These are phyloP conservation scores for Ceratosolen fusciceps DNA, from an alignment of 1,140 invertebrate genomes.

Conservation along the genomic window DNA sequence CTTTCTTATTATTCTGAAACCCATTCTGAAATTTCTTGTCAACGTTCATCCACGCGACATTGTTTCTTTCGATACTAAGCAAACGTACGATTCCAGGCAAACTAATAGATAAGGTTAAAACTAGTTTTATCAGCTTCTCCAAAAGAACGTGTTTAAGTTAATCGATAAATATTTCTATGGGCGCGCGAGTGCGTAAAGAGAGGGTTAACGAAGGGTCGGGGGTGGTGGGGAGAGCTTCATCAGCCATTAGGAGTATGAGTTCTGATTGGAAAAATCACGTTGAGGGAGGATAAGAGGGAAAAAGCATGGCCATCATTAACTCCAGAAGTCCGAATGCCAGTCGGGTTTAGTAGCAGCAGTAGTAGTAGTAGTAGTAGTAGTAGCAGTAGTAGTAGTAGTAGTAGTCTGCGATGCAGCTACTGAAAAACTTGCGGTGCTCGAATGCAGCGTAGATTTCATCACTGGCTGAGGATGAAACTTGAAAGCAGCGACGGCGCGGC, in stretches of 20 bases:
- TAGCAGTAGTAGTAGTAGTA: too few species aligned
- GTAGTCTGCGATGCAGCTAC: neutral
- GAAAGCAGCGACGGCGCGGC: neutral
- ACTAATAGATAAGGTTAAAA: neutral
- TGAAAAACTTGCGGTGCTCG: conserved; percentile 2
- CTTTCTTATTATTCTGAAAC: too few species aligned
- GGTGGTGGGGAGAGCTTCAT: neutral
- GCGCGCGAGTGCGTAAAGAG: too few species aligned
- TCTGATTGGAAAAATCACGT: neutral
- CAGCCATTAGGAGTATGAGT: neutral
- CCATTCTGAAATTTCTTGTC: too few species aligned
- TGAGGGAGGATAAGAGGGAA: neutral
- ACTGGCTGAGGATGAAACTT: conserved; percentile 18
- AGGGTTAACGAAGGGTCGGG: neutral
- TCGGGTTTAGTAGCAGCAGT: too few species aligned
- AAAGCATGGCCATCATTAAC: neutral
- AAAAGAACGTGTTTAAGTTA: neutral
- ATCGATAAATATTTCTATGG: too few species aligned
- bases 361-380: too few species aligned
- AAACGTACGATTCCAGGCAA: neutral
- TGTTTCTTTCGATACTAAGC: too few species aligned
- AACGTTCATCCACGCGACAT: neutral
- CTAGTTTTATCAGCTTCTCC: neutral
- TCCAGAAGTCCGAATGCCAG: neutral
- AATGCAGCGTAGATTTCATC: conserved; percentile 4